Base-by-base conservation (phyloP, 2,888 invertebrate species). In the Allophyes oxyacanthae region DNA sequence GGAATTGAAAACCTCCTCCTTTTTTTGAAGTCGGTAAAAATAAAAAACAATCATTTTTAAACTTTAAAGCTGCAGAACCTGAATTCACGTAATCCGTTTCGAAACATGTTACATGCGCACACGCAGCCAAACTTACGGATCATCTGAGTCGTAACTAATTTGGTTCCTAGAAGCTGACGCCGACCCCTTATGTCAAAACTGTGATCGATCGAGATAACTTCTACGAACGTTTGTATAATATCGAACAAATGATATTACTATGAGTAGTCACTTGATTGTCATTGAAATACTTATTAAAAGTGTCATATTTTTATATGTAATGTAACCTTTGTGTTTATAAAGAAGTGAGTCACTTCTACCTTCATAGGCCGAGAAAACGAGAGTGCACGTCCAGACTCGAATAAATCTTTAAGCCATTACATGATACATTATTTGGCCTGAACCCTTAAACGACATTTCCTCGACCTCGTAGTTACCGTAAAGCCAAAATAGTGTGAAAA, bases 171-270 rank as follows among this genome's bases (percentile, higher is more conserved):
- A 77, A 78, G 34, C 55, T 44, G 43, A 50, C 20, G 57, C 38
- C 36, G 72, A 72, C 74, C 75, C 66, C 72, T 59, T 65, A 46
- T 75, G 79, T 82, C 78, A 77, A 72, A 55, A 41, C 37, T 56
- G 58, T 81, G 82, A 82, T 82, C 75, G 81, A 84, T 83, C 70
- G 77, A 78, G 80, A 81, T 77, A 64, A 63, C 33, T 65, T 66
- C 40, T 33, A 26, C 5, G 14, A 15, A n/a, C 6, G 59, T n/a
- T n/a, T n/a, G n/a, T n/a, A n/a, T n/a, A n/a, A n/a, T n/a, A 60
- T 50, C 34, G 10, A 44, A 38, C 26, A 28, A 0, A 33, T 3
- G 3, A 10, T 9, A 15, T 6, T 61, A 72, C 73, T 57, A 73
- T 45, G 15, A 58, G 13, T 48, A 59, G 54, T 58, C 63, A 9